Conservation (phyloP, 53 echinoderm and acorn worm species). For the Antedon mediterranea region DNA sequence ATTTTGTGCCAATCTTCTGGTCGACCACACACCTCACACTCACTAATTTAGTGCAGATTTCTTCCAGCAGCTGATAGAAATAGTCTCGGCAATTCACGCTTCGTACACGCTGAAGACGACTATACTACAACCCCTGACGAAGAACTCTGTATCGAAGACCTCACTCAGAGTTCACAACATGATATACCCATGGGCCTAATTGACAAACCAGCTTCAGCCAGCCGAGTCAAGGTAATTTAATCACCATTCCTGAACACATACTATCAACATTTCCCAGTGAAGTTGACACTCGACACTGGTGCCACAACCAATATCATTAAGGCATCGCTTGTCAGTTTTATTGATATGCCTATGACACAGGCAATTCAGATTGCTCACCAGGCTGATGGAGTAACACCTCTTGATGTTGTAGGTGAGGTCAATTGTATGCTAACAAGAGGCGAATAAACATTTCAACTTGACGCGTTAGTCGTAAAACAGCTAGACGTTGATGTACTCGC, state of each 20-base stretch:
- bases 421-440: neutral
- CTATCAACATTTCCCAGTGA: neutral
- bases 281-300: neutral
- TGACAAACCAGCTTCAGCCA: neutral
- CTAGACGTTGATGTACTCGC: neutral
- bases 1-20: too few relatives aligned
- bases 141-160: neutral
- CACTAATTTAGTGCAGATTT: too few relatives aligned
- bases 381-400: slow-evolving; percentile 2
- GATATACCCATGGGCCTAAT: neutral
- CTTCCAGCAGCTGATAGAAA: too few relatives aligned
- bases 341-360: neutral
- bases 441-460: too few relatives aligned
- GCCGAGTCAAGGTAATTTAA: slow-evolving; percentile 1
- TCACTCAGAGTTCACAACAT: neutral
- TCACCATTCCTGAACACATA: neutral
- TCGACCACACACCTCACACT: too few relatives aligned
- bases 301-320: slow-evolving; percentile 1
- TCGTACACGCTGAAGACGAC: too few relatives aligned
- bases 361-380: slow-evolving; percentile 4
- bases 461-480: neutral
- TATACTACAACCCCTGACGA: neutral
- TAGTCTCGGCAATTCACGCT: too few relatives aligned
- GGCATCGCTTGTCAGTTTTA: neutral
- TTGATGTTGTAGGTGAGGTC: neutral